Base-by-base conservation (phyloP, 1,140 invertebrate genomes). In the Aporrectodea caliginosa region DNA sequence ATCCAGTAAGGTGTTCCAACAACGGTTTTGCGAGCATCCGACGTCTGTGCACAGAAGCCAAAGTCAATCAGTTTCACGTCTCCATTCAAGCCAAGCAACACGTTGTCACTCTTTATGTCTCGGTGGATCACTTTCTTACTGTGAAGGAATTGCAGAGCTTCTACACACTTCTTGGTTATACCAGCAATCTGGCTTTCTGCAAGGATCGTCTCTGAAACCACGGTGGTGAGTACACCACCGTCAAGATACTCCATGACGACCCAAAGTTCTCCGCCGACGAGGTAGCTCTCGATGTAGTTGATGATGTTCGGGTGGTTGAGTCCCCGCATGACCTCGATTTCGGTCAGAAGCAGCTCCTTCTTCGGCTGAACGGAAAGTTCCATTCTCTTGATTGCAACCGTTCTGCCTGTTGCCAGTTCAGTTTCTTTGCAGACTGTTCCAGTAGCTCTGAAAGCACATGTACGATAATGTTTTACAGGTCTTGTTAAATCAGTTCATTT, bases 141-240 rank as follows among this genome's bases (percentile, higher is more conserved):
- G 76, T 82, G 81, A 1, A 82, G 68, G 74, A 35, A 82, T 29
- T 80, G 73, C 30, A 78, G 77, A 30, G 75, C 75, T 32, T 76
- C 75, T 16, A 58, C 75, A 31, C 75, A 76, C 31, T 35, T 76
- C 14, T 76, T 16, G 6, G 43, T 58, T 12, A 99, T 97, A 16
- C 97, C 96, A 0, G 98, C 97, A 81, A 99, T 99, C 88, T 99
- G 97, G 29, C 96, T 96, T 82, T 90, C 90, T 75, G 90, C 88
- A 84, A 91, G 87, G 35, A 90, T 87, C 1, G 90, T 90, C 81
- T 91, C 89, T 2, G 88, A 88, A 35, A 90, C 90, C 78, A 90
- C 89, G 81, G 90, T 89, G 0, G 90, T 90, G 16, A 90, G 84
- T 32, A 89, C 87, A 29, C 90, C 90, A 69, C 90, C 90, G 82